phyloP scores from a whole-genome alignment of 2,113 vertebrate species.

The Pithys albifrons region DNA sequence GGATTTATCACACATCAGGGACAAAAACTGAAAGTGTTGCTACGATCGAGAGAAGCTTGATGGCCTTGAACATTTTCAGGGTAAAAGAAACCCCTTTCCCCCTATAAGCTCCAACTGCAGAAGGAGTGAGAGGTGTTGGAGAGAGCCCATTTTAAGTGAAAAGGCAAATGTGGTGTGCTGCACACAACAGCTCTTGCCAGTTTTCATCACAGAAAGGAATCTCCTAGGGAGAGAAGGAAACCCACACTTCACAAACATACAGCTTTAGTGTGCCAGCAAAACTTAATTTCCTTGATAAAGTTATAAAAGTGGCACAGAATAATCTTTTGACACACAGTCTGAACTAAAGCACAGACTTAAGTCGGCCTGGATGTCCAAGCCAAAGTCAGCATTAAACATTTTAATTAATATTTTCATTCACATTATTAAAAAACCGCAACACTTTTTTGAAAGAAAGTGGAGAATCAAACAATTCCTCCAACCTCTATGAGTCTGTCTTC shows the following conservation, averaged over 20 bases:
- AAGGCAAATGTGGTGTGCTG: background rate
- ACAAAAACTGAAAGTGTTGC: background rate
- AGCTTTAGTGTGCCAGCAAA: background rate
- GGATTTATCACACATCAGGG: background rate
- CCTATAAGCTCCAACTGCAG: background rate
- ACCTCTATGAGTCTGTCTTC: background rate
- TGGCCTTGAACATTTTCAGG: background rate
- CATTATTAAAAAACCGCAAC: background rate
- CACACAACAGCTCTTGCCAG: background rate
- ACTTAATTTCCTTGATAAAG: background rate
- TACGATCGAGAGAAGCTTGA: background rate
- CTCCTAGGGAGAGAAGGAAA: background rate
- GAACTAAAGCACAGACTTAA: background rate
- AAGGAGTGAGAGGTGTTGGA: accelerated
- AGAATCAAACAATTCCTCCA: background rate
- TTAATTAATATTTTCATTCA: background rate
- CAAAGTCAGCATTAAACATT: background rate
- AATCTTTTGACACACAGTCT: background rate
- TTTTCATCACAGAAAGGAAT: background rate
- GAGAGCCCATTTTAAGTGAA: background rate
- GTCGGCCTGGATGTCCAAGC: background rate
- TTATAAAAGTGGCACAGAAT: background rate
- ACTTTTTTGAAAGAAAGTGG: background rate
- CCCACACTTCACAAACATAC: background rate
- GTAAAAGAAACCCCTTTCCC: accelerated